Evolutionary conservation across 2,888 invertebrate species (phyloP).

Genomic region (Leuctra nigra): DNA sequence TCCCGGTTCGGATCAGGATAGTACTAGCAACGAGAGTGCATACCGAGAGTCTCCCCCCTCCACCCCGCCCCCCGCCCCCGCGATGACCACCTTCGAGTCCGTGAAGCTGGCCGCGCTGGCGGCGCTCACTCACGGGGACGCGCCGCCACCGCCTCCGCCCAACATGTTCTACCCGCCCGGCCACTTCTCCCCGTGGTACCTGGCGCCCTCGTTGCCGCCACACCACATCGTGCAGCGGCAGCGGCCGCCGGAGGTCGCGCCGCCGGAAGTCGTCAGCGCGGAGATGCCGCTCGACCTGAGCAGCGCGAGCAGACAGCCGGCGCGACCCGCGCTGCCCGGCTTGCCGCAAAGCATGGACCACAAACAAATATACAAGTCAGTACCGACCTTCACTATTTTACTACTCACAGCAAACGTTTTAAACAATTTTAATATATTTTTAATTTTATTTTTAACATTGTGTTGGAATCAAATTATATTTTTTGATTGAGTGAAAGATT

Average conservation of each 20-base stretch:
- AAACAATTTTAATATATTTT: too few relatives aligned
- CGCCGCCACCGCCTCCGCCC: constrained; percentile 37
- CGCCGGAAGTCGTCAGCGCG: constrained; percentile 11
- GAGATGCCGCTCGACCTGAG: constrained; percentile 84
- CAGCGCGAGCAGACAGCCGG: constrained; percentile 47
- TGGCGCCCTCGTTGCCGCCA: constrained; percentile 47
- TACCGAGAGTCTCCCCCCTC: constrained; percentile 24
- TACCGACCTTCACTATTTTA: too few relatives aligned
- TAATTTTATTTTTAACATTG: too few relatives aligned
- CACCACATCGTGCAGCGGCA: constrained; percentile 26
- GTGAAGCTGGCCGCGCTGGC: constrained; percentile 52
- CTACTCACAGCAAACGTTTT: too few relatives aligned
- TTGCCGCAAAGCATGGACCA: constrained; percentile 42
- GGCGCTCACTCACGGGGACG: constrained; percentile 42
- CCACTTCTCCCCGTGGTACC: constrained; percentile 38
- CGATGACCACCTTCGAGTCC: constrained; percentile 31
- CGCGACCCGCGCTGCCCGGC: constrained; percentile 28
- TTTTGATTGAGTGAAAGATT: too few relatives aligned
- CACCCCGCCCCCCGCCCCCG: constrained; percentile 12
- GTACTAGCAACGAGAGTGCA: constrained; percentile 23
- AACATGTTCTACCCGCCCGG: constrained; percentile 16
- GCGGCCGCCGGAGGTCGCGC: background rate
- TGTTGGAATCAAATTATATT: too few relatives aligned
- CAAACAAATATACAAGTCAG: constrained; percentile 67
- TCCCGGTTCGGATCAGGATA: constrained; percentile 25